Base-by-base conservation (phyloP, 2,113 vertebrate genomes). In the Engraulis encrasicolus region DNA sequence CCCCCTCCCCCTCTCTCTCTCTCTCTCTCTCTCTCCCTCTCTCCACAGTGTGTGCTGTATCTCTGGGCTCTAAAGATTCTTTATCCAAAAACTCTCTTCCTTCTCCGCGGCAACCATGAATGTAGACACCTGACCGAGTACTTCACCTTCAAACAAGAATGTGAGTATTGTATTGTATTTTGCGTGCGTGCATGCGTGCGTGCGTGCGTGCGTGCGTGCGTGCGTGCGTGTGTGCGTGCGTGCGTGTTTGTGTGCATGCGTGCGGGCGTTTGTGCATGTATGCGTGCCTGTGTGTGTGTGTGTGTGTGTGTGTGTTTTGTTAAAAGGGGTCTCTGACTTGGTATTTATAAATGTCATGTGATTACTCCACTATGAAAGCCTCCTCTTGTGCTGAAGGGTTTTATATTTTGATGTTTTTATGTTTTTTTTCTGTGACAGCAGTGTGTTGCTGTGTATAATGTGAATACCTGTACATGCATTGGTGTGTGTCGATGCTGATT, bases 121-220 rank as follows among this genome's bases (percentile, higher is more conserved):
- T 99, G 98, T 97, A 97, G 98, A 98, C 98, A 99, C 96, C 96
- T 99, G 96, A 99, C 98, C 95, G 98, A 99, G 93, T 99, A 99
- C 97, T 99, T 99, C 96, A 99, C 98, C 92, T 99, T 99, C 97
- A 99, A 99, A 92, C 97, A 99, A 95, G 98, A 99, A 98, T 99
- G 98, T 99, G 96, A 98, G 98, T 99, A 94, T 89, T n/a, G n/a
- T n/a, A n/a, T n/a, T n/a, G n/a, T n/a, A n/a, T n/a, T n/a, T n/a
- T n/a, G n/a, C n/a, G n/a, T n/a, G n/a, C n/a, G n/a, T n/a, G n/a
- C n/a, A 31, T 9, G 0, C 58, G 7, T 31, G 80, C 86, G 85
- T 90, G 81, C 85, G 87, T 84, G 58, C 78, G 80, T 52, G 34
- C 78, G 48, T 71, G 78, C 34, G 82, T 85, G 83, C 85, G 45